These are phyloP conservation scores for Paragorgia papillata DNA, from an alignment of 92 coral and sea anemone genomes.

Conservation along the genomic window DNA sequence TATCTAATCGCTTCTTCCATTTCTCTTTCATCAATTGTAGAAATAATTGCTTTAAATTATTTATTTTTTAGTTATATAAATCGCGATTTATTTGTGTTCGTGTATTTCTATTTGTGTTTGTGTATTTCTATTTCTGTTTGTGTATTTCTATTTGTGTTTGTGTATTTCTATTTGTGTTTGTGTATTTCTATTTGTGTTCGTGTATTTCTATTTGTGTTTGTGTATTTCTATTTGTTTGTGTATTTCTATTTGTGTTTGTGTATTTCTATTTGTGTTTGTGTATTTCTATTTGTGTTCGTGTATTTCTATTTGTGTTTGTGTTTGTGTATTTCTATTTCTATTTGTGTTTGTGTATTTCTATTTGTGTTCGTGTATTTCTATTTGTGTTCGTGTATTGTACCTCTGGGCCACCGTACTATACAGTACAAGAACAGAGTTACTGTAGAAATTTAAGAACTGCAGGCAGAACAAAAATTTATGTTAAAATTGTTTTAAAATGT, in stretches of 20 bases:
- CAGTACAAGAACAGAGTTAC: no score
- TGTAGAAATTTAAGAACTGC: no score
- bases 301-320: no score
- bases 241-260: neutral
- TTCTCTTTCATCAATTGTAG: no score
- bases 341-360: no score
- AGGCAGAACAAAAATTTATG: no score
- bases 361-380: neutral
- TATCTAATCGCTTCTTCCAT: no score
- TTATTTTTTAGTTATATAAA: neutral
- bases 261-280: slow-evolving; percentile 8
- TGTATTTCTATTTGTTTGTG: no score
- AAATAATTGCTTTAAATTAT: neutral
- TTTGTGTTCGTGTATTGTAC: slow-evolving; percentile 26
- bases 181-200: slow-evolving; percentile 11
- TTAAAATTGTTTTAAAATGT: no score
- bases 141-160: neutral
- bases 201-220: no score
- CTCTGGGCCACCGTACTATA: slow-evolving; percentile 38
- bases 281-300: no score
- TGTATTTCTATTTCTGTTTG: slow-evolving; percentile 9
- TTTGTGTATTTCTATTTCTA: no score
- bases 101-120: slow-evolving; percentile 6
- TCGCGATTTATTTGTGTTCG: neutral
- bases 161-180: slow-evolving; percentile 8